Evolutionary conservation across 2,888 invertebrate species (phyloP).

Genomic region (Taenaris catops): DNA sequence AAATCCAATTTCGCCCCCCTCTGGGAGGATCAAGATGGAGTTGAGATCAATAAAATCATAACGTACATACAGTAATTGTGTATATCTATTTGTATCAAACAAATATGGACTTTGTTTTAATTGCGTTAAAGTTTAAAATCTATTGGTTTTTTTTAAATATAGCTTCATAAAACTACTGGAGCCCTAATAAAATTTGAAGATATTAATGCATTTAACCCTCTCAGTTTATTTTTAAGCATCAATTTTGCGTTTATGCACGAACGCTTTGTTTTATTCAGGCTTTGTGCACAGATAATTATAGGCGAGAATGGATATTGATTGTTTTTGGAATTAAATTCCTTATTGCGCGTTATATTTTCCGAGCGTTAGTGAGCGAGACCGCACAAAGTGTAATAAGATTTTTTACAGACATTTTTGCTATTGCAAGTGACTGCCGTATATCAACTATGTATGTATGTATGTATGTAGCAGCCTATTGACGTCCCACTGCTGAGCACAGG

Average conservation of each 20-base stretch:
- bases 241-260: neutral
- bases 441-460: no score
- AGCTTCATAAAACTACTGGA: slow-evolving; percentile 19
- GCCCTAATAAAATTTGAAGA: slow-evolving; percentile 23
- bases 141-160: neutral
- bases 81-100: slow-evolving; percentile 10
- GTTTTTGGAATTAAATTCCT: no score
- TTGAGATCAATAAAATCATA: slow-evolving; percentile 27
- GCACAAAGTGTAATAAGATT: no score
- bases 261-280: no score
- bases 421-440: no score
- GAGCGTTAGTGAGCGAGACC: no score
- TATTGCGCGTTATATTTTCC: no score
- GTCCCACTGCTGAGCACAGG: no score
- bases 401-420: no score
- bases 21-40: slow-evolving; percentile 27
- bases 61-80: slow-evolving; percentile 28
- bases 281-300: no score
- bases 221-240: slow-evolving; percentile 9
- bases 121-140: neutral
- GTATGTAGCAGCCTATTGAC: no score
- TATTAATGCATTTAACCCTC: slow-evolving; percentile 12
- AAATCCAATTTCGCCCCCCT: slow-evolving; percentile 28
- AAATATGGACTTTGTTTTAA: slow-evolving; percentile 2
- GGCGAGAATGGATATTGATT: no score